These are phyloP conservation scores for Rhyacophila evoluta DNA, from an alignment of 2,888 invertebrate species.

Conservation along the genomic window DNA sequence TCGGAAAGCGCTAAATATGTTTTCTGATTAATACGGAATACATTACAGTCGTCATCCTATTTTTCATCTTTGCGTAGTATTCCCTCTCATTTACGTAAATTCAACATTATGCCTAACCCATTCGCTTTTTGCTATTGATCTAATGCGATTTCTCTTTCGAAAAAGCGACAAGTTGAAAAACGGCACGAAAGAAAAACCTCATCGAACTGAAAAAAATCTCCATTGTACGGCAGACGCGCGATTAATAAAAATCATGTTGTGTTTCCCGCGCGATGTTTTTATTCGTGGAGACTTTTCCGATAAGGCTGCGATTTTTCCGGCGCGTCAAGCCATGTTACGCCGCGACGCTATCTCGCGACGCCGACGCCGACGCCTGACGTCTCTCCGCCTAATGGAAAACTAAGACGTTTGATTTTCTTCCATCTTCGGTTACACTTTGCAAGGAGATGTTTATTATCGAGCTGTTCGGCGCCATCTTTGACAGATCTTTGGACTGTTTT, in stretches of 20 bases:
- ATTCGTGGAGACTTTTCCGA: neutral
- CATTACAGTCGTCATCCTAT: too few relatives aligned
- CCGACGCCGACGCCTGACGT: conserved; percentile 1
- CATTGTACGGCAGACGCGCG: neutral
- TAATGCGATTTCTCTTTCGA: neutral
- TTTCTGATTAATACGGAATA: too few relatives aligned
- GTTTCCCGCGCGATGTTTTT: conserved; percentile 6
- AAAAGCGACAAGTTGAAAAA: neutral
- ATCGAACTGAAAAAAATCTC: neutral
- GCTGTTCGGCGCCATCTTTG: conserved; percentile 2
- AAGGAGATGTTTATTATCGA: neutral
- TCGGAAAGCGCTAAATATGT: too few relatives aligned
- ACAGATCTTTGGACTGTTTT: neutral
- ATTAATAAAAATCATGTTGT: neutral
- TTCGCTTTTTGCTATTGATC: neutral
- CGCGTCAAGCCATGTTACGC: neutral
- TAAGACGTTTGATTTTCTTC: conserved; percentile 5
- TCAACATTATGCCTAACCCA: neutral
- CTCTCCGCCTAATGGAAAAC: conserved; percentile 18
- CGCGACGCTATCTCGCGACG: neutral
- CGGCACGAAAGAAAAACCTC: neutral
- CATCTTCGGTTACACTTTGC: neutral
- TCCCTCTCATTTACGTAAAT: neutral
- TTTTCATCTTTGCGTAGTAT: neutral
- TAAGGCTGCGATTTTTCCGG: neutral